A percentile compares a stretch with the other conserved stretches of the same genome.
Conservation (phyloP, 2,888 invertebrate genomes). For the Stenodema calcarata region DNA sequence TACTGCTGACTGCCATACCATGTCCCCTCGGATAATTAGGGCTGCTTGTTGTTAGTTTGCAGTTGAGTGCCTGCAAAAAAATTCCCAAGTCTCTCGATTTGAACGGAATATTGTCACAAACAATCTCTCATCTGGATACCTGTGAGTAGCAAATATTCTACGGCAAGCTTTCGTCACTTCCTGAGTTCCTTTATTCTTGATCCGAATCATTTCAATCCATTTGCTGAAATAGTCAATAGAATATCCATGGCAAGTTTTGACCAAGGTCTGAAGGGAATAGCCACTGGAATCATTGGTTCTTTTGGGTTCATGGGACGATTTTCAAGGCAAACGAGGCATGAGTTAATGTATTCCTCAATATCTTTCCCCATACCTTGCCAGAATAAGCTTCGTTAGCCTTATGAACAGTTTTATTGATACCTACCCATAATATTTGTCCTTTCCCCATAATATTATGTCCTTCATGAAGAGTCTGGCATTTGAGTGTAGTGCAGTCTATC, state of each 20-base stretch:
- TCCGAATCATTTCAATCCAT: slow-evolving; percentile 35
- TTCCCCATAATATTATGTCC: too few species aligned
- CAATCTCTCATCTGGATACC: neutral
- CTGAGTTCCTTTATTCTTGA: neutral
- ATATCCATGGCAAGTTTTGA: slow-evolving; percentile 43
- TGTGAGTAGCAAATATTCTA: neutral
- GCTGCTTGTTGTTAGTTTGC: neutral
- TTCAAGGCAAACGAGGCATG: neutral
- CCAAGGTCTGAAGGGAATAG: slow-evolving; percentile 40
- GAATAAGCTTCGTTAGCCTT: slow-evolving; percentile 50
- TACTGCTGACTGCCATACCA: neutral
- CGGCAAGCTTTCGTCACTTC: neutral
- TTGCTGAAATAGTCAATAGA: slow-evolving; percentile 50
- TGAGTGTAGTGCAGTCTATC: neutral
- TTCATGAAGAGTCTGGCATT: neutral
- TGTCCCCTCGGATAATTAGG: neutral
- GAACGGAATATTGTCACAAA: neutral
- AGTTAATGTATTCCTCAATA: slow-evolving; percentile 39
- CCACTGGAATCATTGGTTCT: slow-evolving; percentile 41
- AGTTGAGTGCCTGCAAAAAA: neutral
- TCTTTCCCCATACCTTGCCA: slow-evolving; percentile 51
- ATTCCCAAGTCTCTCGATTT: neutral
- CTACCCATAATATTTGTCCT: too few species aligned
- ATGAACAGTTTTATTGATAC: slow-evolving; percentile 46
- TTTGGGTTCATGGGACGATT: neutral